Evolutionary conservation across 2,888 invertebrate species (phyloP).

Genomic region (Polyommatus iphigenia): DNA sequence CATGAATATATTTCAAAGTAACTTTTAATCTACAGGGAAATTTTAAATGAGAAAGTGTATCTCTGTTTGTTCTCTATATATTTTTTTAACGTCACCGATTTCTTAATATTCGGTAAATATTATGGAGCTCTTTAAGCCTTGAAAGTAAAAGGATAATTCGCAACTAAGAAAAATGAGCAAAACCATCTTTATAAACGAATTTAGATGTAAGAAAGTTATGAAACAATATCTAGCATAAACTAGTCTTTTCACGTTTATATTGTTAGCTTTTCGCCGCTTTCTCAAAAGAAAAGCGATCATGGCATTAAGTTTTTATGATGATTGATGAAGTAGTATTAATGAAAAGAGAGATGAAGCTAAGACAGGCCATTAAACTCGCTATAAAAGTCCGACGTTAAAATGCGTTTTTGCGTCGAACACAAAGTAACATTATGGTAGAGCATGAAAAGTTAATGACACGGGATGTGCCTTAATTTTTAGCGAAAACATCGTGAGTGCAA

Average conservation of each 20-base stretch:
- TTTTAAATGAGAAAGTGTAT: too few species aligned
- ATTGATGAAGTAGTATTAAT: slow-evolving; percentile 10
- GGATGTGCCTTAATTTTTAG: slow-evolving; percentile 10
- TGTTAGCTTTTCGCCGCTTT: neutral
- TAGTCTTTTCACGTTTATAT: neutral
- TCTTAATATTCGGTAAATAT: too few species aligned
- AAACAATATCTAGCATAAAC: too few species aligned
- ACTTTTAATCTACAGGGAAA: too few species aligned
- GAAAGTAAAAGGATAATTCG: too few species aligned
- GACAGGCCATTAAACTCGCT: neutral
- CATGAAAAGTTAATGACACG: slow-evolving; percentile 17
- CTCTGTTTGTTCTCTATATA: too few species aligned
- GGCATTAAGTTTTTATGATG: slow-evolving; percentile 8
- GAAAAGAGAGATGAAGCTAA: neutral
- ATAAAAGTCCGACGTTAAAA: slow-evolving; percentile 6
- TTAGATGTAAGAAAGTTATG: too few species aligned
- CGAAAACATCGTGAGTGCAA: neutral
- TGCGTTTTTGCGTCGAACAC: slow-evolving; percentile 11
- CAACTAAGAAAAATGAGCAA: too few species aligned
- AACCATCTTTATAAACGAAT: too few species aligned
- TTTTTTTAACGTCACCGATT: too few species aligned
- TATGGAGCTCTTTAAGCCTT: too few species aligned
- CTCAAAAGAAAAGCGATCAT: neutral
- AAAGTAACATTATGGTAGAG: slow-evolving; percentile 22
- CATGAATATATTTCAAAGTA: too few species aligned